These are phyloP conservation scores for Drosophila limbata DNA, from an alignment of 2,888 invertebrate genomes.

Conservation along the genomic window DNA sequence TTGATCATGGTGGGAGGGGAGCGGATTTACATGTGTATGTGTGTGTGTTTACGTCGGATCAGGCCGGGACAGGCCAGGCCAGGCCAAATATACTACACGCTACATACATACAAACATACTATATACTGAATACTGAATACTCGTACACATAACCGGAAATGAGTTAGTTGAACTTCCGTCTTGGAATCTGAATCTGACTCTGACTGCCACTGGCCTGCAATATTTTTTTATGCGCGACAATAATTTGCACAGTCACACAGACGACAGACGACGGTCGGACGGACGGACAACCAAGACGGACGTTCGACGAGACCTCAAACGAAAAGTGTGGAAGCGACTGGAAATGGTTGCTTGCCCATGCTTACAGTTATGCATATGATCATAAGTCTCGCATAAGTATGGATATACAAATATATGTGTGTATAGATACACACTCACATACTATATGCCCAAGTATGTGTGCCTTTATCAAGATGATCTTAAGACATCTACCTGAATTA, in stretches of 20 bases:
- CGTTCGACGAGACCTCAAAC: conserved; percentile 37
- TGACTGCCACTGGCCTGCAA: conserved; percentile 60
- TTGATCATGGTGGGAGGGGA: conserved; percentile 18
- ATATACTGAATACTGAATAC: conserved; percentile 4
- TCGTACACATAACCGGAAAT: conserved; percentile 80
- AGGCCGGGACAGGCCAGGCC: conserved; percentile 51
- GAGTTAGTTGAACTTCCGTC: conserved; percentile 84
- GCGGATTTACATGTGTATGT: conserved; percentile 5
- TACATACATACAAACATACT: not conserved
- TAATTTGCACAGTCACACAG: conserved; percentile 71
- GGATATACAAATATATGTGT: not conserved
- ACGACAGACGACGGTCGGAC: conserved; percentile 17
- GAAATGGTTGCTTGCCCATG: conserved; percentile 34
- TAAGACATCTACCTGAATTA: conserved; percentile 47
- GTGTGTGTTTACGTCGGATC: conserved; percentile 33
- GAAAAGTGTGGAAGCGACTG: conserved; percentile 45
- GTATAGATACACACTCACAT: not conserved
- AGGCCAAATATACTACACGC: conserved; percentile 41
- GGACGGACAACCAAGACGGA: conserved; percentile 21
- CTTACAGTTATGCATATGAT: conserved; percentile 49
- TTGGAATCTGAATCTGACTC: conserved; percentile 53
- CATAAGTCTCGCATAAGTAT: conserved; percentile 28
- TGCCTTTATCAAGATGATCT: conserved; percentile 37
- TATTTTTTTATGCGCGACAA: conserved; percentile 73
- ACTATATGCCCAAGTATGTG: not conserved